Evolutionary conservation across 1,140 invertebrate species (phyloP), one percentile per base, ranked within the genome.

Genomic region (Tetragnatha versicolor): DNA sequence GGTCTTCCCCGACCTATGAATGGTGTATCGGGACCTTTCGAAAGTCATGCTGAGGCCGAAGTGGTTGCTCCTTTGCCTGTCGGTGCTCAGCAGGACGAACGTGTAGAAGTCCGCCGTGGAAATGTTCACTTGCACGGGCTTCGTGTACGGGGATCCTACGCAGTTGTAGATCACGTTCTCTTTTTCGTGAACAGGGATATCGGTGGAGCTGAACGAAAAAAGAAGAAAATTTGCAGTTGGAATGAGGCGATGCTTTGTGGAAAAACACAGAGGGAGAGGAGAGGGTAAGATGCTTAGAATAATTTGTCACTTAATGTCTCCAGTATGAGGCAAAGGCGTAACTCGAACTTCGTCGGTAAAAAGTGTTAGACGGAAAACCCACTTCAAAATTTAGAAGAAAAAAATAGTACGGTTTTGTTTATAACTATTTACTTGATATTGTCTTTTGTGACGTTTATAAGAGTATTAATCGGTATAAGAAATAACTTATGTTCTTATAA

Each of bases 51-150:
- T 29, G 0, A 76, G 42, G 22, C 47, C 35, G 7, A 76, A 27
- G 20, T 47, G 7, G 29, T 65, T 76, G n/a, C 14, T 37, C 5
- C 3, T 42, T 14, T 76, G 29, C 0, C 17, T 12, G 25, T 76
- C 42, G 60, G 73, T 76, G 22, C 55, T 65, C 14, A 63, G 6
- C 17, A 61, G 22, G 14, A 22, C 58, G 9, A 76, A 65, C 31
- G 53, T 45, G 17, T 76, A 76, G 14, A 33, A 63, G 9, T 61
- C 73, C 0, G 58, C 9, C 2, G 58, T 10, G 4, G 73, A 39
- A 33, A 76, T 55, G 45, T 76, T 76, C 12, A 76, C 33, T 9
- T 65, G 33, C 1, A 76, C 33, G 9, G 60, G 60, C 3, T 25
- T 9, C 2, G 45, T 6, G 0, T 37, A 9, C 2, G 10, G 17